Conservation (phyloP, 2,888 invertebrate species). For the Netelia melanura region DNA sequence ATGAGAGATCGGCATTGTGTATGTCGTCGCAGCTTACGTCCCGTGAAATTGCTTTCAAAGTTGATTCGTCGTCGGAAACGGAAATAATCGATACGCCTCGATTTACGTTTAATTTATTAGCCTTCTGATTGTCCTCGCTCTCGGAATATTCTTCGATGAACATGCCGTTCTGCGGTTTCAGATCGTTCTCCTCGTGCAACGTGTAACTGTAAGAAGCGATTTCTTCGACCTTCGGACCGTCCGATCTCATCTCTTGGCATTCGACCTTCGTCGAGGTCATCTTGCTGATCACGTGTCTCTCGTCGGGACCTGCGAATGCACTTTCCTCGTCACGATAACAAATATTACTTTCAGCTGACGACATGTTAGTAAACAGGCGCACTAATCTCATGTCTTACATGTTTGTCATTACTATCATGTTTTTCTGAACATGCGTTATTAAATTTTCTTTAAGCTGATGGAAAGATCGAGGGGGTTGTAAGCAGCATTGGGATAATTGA, state of each 20-base stretch:
- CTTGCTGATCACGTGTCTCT: slow-evolving; percentile 89
- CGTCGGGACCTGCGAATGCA: slow-evolving; percentile 87
- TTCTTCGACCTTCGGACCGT: slow-evolving; percentile 87
- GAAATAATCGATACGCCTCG: slow-evolving; percentile 89
- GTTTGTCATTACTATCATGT: slow-evolving; percentile 18
- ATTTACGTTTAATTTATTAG: slow-evolving; percentile 82
- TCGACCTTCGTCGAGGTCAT: slow-evolving; percentile 88
- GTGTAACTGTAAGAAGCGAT: slow-evolving; percentile 88
- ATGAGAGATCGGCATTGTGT: slow-evolving; percentile 78
- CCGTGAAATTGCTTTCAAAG: slow-evolving; percentile 86
- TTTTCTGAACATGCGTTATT: slow-evolving; percentile 19
- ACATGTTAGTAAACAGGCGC: slow-evolving; percentile 45
- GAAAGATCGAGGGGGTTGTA: neutral
- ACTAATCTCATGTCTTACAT: slow-evolving; percentile 22
- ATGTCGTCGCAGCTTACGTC: slow-evolving; percentile 88
- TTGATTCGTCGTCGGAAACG: slow-evolving; percentile 88
- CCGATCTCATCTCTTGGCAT: slow-evolving; percentile 86
- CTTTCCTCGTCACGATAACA: slow-evolving; percentile 74
- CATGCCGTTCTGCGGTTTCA: slow-evolving; percentile 80
- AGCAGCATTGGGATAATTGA: neutral
- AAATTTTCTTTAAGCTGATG: slow-evolving; percentile 34
- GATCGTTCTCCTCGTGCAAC: slow-evolving; percentile 84
- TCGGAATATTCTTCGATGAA: slow-evolving; percentile 84
- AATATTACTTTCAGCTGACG: neutral
- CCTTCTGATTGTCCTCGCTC: slow-evolving; percentile 84